Base-by-base conservation (phyloP, 1,140 invertebrate species). In the Archivesica marissinica region DNA sequence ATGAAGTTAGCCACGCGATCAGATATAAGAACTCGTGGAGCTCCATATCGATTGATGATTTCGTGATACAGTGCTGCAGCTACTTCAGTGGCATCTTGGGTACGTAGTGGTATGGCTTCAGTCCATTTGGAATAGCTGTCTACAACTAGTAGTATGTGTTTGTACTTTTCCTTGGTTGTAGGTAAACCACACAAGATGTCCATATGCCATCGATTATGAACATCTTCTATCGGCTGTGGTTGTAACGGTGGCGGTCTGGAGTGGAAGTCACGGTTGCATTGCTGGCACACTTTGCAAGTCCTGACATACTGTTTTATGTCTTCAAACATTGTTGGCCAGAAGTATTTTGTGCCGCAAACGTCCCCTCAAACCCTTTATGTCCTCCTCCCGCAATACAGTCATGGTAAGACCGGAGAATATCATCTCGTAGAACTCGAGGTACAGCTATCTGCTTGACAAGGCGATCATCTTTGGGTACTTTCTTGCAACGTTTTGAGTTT, bases 181-280 rank as follows among this genome's bases (percentile, higher is more conserved):
- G 88, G 61, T 4, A 89, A 28, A 9, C 81, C 83, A 54, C 87
- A 68, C 1, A 89, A 33, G 52, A 87, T 84, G 47, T 88, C 88
- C 28, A 90, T 33, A 66, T 50, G 86, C 86, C 89, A 59, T 80
- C 81, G 20, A 0, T 44, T 39, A 52, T 89, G 88, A 13, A 79
- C 38, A 28, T 82, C 76, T 20, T 61, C 72, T 15, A 82, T 35
- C 17, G 77, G 81, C 7, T 85, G 28, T 30, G 80, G 80, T 35
- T 41, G 41, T 9, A 86, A 50, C 38, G 82, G 77, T 7, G 35
- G 68, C 33, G 9, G 41, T 38, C 30, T 68, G 35, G 64, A 68
- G 33, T 30, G 35, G 39, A 44, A 68, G 33, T 85, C 25, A 50
- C 35, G 35, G 47, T 44, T 66, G 85, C 75, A 81, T 82, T 38